Base-by-base conservation (phyloP, 2,113 vertebrate species). In the Reinhardtius hippoglossoides region DNA sequence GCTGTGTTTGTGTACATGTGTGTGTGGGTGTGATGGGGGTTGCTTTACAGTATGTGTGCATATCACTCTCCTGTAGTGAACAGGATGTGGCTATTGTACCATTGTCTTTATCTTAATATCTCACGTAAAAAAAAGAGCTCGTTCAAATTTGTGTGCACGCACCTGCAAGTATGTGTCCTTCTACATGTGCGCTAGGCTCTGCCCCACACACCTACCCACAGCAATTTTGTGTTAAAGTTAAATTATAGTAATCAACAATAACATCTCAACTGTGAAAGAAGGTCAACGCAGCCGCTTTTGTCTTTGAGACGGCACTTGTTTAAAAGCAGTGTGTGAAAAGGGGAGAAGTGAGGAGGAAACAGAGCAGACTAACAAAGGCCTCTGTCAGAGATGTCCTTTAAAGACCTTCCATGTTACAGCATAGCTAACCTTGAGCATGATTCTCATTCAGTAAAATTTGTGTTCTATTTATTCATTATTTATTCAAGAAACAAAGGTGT, bases 231-330 rank as follows among this genome's bases (percentile, higher is more conserved):
- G 91, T 92, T 94, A 93, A 94, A 94, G 76, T 93, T 91, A 91
- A 94, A 94, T 95, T 94, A 95, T 81, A 93, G 94, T 95, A 93
- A 95, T 95, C 93, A 95, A 93, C 94, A 93, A 94, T 95, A 95
- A 95, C 94, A 95, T 94, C 92, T 95, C 93, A 92, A 92, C 94
- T 94, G 95, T 94, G 94, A 95, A 94, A 92, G 93, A 94, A 94
- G 94, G 94, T 95, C 91, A 90, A 77, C 82, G 76, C 81, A 67
- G 78, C 78, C 75, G 80, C 92, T 91, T 93, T 93, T 94, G 90
- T 94, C 92, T 94, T 94, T 92, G 91, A 93, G 86, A 87, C 83
- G 67, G 82, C 83, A 83, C 86, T 94, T 94, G 92, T 94, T 93
- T 93, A 93, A 92, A 91, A 87, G 87, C 86, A 82, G 78, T 57